Percentiles rank a stretch among this genome's conserved stretches.
Conservation (phyloP, 92 coral and sea anemone genomes). For the Scolanthus callimorphus region DNA sequence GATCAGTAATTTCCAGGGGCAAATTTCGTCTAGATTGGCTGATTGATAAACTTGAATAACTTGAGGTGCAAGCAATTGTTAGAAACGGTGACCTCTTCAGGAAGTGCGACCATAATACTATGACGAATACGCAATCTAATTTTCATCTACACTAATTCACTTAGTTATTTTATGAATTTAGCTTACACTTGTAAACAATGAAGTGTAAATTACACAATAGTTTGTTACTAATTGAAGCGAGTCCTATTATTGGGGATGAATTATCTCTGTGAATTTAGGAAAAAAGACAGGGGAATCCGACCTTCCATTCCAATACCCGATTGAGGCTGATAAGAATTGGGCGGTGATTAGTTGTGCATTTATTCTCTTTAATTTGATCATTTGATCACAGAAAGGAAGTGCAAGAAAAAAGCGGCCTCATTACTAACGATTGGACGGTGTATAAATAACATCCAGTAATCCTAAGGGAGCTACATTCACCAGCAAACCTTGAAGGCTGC, state of each 20-base stretch:
- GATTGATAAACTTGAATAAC: not conserved
- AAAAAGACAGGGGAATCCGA: not conserved
- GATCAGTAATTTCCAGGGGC: not conserved
- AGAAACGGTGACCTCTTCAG: not conserved
- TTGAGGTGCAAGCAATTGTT: not conserved
- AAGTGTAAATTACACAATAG: not conserved
- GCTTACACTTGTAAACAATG: not conserved
- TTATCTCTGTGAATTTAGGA: not conserved
- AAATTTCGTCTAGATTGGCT: not conserved
- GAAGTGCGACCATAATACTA: not conserved
- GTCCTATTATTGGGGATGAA: not conserved
- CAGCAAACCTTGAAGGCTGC: not conserved
- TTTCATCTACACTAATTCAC: not conserved
- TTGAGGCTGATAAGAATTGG: constrained; percentile 12
- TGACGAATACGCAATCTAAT: not conserved
- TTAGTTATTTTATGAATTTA: not conserved
- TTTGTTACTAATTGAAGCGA: not conserved
- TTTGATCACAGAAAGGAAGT: constrained; percentile 21
- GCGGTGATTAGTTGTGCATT: constrained; percentile 15
- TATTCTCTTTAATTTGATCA: constrained; percentile 35
- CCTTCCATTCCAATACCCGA: not conserved
- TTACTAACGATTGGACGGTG: constrained; percentile 12
- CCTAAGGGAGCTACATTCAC: not conserved
- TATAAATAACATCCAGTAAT: not conserved
- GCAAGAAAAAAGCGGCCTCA: constrained; percentile 10